Conservation (phyloP, 2,888 invertebrate species). For the Trilocha varians region DNA sequence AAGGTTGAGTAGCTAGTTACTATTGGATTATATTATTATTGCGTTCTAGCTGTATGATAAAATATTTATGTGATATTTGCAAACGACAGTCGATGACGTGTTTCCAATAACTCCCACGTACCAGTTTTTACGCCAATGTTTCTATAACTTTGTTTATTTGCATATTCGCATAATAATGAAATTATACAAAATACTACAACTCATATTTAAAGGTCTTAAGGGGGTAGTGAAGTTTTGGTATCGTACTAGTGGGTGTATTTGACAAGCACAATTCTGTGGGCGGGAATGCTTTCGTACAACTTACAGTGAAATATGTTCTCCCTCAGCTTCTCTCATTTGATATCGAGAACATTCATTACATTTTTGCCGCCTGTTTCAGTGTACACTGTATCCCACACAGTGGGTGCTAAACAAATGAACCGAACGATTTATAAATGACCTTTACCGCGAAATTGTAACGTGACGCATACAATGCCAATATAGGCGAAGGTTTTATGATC, state of each 20-base stretch:
- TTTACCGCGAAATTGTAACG: slow-evolving; percentile 12
- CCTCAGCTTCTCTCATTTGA: background rate
- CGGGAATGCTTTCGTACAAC: background rate
- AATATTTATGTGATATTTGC: background rate
- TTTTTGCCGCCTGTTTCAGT: background rate
- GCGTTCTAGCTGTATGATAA: background rate
- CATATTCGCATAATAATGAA: background rate
- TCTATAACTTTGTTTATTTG: background rate
- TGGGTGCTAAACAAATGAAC: background rate
- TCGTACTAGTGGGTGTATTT: background rate
- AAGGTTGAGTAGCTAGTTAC: background rate
- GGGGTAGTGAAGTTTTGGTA: background rate
- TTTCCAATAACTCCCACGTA: background rate
- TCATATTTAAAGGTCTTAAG: too few species aligned
- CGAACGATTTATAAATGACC: slow-evolving; percentile 9
- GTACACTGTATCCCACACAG: background rate
- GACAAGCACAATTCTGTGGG: background rate
- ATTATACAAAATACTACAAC: too few species aligned
- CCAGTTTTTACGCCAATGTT: background rate
- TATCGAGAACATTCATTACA: background rate
- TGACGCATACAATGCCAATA: slow-evolving; percentile 9
- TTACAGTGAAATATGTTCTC: background rate
- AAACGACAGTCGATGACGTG: background rate
- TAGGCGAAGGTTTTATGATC: slow-evolving; percentile 21
- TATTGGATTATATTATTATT: background rate